Evolutionary conservation across 2,888 invertebrate species (phyloP).

Genomic region (Podabrus alpinus): DNA sequence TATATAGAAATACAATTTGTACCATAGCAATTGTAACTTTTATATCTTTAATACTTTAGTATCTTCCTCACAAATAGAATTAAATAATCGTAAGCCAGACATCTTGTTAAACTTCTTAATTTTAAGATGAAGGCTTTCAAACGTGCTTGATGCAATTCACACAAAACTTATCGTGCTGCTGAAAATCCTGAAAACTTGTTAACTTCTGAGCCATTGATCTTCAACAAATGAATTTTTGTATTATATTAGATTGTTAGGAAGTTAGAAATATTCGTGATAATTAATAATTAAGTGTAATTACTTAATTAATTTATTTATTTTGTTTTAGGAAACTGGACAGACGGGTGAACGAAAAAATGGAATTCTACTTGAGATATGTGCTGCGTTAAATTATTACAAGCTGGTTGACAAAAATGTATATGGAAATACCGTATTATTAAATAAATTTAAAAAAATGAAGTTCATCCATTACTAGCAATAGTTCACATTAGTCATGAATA

Average conservation of each 20-base stretch:
- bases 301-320: not conserved
- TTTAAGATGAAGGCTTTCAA: too few species aligned
- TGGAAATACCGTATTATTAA: too few species aligned
- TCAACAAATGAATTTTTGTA: too few species aligned
- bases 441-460: not conserved
- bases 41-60: too few species aligned
- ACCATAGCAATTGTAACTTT: not conserved
- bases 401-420: not conserved
- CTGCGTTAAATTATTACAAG: not conserved
- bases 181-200: too few species aligned
- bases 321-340: not conserved
- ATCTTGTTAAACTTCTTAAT: not conserved
- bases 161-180: too few species aligned
- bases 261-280: too few species aligned
- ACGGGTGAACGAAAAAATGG: not conserved
- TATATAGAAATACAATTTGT: not conserved
- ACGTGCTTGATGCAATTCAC: too few species aligned
- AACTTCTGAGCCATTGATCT: too few species aligned
- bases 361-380: not conserved
- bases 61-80: too few species aligned
- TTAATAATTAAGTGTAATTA: too few species aligned
- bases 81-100: not conserved
- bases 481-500: slow-evolving; percentile 16
- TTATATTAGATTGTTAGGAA: too few species aligned
- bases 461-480: not conserved